Evolutionary conservation across 2,113 vertebrate genomes (phyloP).

Genomic region (Falco punctatus): DNA sequence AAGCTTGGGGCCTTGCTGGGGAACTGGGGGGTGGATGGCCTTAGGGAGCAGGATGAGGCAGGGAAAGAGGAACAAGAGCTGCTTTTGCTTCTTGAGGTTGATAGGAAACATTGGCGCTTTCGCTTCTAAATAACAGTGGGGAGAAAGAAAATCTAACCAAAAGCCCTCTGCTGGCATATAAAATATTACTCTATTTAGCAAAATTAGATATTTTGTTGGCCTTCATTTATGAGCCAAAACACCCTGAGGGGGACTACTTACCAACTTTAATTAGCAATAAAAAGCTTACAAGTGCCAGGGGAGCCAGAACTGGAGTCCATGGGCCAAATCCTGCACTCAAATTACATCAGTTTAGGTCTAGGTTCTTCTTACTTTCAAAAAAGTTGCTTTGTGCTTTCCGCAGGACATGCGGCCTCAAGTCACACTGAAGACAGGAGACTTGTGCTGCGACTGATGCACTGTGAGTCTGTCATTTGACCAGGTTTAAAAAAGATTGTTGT

Average conservation of each 20-base stretch:
- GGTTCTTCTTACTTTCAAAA: neutral
- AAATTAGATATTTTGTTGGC: constrained; percentile 70
- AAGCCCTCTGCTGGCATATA: constrained; percentile 61
- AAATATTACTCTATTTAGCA: constrained; percentile 66
- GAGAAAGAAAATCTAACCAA: constrained; percentile 43
- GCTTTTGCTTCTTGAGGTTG: neutral
- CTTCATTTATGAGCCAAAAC: constrained; percentile 67
- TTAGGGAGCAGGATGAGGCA: neutral
- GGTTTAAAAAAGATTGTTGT: neutral
- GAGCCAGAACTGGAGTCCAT: constrained; percentile 26
- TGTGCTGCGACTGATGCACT: neutral
- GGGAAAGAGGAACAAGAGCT: neutral
- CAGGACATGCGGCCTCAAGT: neutral
- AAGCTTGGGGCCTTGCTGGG: neutral
- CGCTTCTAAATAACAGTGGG: neutral
- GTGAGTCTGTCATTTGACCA: neutral
- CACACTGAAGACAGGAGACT: neutral
- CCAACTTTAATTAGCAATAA: constrained; percentile 69
- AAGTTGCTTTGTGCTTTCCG: neutral
- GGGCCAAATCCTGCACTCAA: constrained; percentile 23
- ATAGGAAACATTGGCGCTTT: constrained; percentile 24
- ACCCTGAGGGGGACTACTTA: constrained; percentile 66
- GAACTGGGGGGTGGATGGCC: neutral
- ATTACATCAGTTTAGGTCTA: neutral
- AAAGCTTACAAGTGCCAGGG: constrained; percentile 60